Evolutionary conservation across 2,797 vertebrate genomes (phyloP).

Genomic region (Sarcophilus harrisii): DNA sequence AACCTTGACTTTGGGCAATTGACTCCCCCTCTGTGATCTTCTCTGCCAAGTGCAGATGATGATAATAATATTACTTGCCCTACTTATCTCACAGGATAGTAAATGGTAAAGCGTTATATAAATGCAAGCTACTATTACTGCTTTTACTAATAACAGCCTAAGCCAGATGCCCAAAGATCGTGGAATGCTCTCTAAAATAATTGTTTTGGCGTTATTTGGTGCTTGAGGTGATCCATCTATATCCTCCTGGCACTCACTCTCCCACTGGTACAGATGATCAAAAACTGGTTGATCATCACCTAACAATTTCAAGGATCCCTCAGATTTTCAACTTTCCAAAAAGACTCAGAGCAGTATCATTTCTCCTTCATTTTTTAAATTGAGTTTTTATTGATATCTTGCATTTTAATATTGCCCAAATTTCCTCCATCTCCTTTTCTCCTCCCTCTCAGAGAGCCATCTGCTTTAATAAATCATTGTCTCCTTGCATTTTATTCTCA

Average conservation of each 20-base stretch:
- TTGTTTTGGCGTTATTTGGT: background rate
- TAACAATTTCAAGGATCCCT: background rate
- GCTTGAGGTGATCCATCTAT: background rate
- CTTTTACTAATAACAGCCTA: background rate
- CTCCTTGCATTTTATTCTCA: background rate
- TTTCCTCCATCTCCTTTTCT: background rate
- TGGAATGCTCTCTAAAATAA: background rate
- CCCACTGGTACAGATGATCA: background rate
- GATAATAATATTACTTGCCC: background rate
- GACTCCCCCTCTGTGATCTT: slow-evolving; percentile 41
- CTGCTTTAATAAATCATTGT: background rate
- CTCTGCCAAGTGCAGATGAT: background rate
- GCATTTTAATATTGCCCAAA: background rate
- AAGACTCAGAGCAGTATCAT: background rate
- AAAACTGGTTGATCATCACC: background rate
- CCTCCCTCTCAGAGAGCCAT: background rate
- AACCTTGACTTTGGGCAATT: slow-evolving; percentile 38
- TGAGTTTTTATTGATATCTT: background rate
- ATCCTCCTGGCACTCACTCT: background rate
- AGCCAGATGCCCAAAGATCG: background rate
- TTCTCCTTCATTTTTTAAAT: background rate
- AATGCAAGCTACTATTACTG: background rate
- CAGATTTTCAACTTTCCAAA: background rate
- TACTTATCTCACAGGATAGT: background rate
- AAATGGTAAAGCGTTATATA: background rate